phyloP scores from a whole-genome alignment of 1,140 invertebrate species.

The Caenorhabditis remanei region DNA sequence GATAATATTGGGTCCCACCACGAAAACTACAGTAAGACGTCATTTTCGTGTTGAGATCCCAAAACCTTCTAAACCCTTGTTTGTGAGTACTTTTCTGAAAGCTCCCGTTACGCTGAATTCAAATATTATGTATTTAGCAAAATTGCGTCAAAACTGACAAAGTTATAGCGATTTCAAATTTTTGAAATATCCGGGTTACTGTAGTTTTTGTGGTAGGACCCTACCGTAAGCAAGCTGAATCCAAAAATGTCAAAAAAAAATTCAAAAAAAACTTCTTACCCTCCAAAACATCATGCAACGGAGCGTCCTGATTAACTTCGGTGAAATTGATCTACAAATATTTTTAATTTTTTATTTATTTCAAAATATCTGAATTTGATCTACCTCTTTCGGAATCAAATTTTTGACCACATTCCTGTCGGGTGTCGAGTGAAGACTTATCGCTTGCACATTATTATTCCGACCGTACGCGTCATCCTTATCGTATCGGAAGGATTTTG shows the following conservation, averaged over 20 bases:
- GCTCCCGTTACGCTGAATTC: background rate
- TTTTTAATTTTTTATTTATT: background rate
- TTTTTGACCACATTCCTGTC: slow-evolving; percentile 71
- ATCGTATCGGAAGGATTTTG: slow-evolving; percentile 70
- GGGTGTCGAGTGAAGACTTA: slow-evolving; percentile 70
- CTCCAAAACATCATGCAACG: slow-evolving; percentile 66
- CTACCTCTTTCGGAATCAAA: slow-evolving; percentile 75
- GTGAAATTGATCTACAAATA: slow-evolving; percentile 75
- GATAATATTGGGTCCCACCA: slow-evolving; percentile 3
- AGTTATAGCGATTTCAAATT: background rate
- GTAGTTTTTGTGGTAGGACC: background rate
- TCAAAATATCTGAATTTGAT: slow-evolving; percentile 3
- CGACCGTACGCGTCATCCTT: slow-evolving; percentile 72
- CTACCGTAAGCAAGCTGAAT: background rate
- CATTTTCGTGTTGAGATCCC: no score
- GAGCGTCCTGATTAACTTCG: slow-evolving; percentile 70
- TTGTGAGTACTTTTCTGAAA: no score
- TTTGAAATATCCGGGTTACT: background rate
- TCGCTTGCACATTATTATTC: slow-evolving; percentile 71
- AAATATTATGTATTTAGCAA: no score
- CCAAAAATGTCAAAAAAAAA: background rate
- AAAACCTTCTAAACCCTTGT: no score
- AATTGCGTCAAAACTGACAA: background rate
- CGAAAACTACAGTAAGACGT: background rate
- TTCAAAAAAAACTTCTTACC: slow-evolving; percentile 4